Percentiles rank a stretch among this genome's conserved stretches.
phyloP scores from a whole-genome alignment of 2,888 invertebrate genomes.

The Drosophila leonis region DNA sequence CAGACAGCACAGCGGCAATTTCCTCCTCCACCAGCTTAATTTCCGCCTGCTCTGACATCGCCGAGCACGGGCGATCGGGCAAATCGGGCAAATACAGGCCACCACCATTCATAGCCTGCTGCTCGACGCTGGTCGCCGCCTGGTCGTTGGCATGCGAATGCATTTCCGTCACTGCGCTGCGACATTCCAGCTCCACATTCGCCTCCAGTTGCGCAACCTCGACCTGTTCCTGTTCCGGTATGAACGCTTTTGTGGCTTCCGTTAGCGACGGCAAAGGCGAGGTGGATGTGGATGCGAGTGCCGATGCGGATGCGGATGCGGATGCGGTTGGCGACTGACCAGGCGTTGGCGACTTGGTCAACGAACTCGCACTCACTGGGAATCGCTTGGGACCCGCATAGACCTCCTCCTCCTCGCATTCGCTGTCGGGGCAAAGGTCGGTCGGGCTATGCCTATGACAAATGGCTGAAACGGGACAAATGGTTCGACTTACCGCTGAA shows the following conservation, averaged over 20 bases:
- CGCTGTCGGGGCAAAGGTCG: slow-evolving; percentile 48
- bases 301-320: slow-evolving; percentile 27
- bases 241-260: slow-evolving; percentile 74
- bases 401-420: slow-evolving; percentile 71
- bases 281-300: slow-evolving; percentile 19
- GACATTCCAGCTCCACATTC: slow-evolving; percentile 53
- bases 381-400: slow-evolving; percentile 64
- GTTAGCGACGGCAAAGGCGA: slow-evolving; percentile 50
- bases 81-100: slow-evolving; percentile 65
- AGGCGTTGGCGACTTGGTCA: slow-evolving; percentile 71
- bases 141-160: slow-evolving; percentile 59
- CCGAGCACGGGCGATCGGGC: slow-evolving; percentile 80
- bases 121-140: not conserved
- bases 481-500: slow-evolving; percentile 74
- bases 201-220: slow-evolving; percentile 31
- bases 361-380: slow-evolving; percentile 72
- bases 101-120: slow-evolving; percentile 9
- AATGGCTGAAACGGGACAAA: slow-evolving; percentile 15
- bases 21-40: slow-evolving; percentile 88
- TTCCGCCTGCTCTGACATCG: slow-evolving; percentile 73
- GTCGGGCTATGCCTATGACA: slow-evolving; percentile 29
- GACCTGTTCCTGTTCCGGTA: slow-evolving; percentile 53
- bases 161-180: slow-evolving; percentile 65
- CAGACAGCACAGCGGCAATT: slow-evolving; percentile 89
- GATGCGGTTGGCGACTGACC: slow-evolving; percentile 38